These are phyloP conservation scores for Leistus spinibarbis DNA, from an alignment of 2,888 invertebrate genomes.

Conservation along the genomic window DNA sequence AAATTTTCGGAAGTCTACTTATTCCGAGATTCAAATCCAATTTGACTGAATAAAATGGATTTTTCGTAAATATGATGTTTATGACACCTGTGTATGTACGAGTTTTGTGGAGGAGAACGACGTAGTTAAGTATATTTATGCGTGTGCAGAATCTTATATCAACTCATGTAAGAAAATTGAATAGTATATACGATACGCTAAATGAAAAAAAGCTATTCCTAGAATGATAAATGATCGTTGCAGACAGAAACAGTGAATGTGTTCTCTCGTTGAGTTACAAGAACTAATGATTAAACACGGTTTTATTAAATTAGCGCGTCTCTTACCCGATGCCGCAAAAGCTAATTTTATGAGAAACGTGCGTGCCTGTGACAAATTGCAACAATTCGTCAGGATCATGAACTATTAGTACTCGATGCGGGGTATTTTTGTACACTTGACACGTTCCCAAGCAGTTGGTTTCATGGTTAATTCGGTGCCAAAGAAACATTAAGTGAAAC, in stretches of 20 bases:
- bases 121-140: too few relatives aligned
- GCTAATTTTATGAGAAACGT: constrained; percentile 36
- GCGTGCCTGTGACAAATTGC: constrained; percentile 33
- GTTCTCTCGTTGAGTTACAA: constrained; percentile 5
- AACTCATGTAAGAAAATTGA: not conserved
- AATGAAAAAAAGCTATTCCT: not conserved
- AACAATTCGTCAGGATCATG: constrained; percentile 32
- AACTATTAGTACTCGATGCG: constrained; percentile 19
- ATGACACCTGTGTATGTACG: too few relatives aligned
- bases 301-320: constrained; percentile 34
- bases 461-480: constrained; percentile 25
- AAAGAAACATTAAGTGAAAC: constrained; percentile 3
- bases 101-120: too few relatives aligned
- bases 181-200: not conserved
- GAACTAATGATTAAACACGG: constrained; percentile 30
- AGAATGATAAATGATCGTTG: constrained; percentile 15
- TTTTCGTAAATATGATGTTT: too few relatives aligned
- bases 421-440: constrained; percentile 29
- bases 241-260: constrained; percentile 4
- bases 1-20: too few relatives aligned
- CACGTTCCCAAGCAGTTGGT: constrained; percentile 11
- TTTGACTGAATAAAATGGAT: too few relatives aligned
- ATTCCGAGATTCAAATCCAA: too few relatives aligned
- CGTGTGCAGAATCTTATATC: too few relatives aligned
- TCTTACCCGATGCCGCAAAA: constrained; percentile 7